Evolutionary conservation across 2,113 vertebrate genomes (phyloP), one percentile per base, ranked within the genome.

Genomic region (Pseudois nayaur): DNA sequence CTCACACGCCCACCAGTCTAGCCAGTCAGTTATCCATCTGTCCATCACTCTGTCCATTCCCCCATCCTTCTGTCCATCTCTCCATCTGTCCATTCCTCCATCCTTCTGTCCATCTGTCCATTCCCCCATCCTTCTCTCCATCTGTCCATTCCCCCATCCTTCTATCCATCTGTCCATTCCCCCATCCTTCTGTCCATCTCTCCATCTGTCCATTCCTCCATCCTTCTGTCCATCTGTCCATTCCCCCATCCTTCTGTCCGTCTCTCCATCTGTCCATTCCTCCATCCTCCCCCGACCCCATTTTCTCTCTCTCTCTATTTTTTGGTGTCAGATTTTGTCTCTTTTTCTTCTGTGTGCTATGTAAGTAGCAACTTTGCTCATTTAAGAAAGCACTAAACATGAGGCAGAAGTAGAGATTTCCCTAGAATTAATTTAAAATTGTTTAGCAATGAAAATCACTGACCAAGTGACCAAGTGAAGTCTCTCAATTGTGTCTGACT

Each of bases 211-310:
- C 43, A 6, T 43, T 43, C 6, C 43, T 1, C 43, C 43, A 43
- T 43, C 43, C 43, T 43, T 43, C 43, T 43, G 43, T 43, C 43
- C 43, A 43, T 43, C 43, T 6, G 6, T 43, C 43, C 43, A 43
- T 43, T 43, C 43, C 43, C 43, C 43, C 43, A 5, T 43, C 40
- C 40, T 43, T 43, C 40, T 43, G 40, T 43, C 40, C 3, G 12
- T 31, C 25, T 31, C 8, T 33, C 74, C 45, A 19, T 40, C 17
- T 40, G 17, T 33, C 54, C 8, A 8, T 62, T 6, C 6, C 17
- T 55, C 52, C 31, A 29, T 33, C 15, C 12, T 33, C 8, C n/a
- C 13, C 19, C 0, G 0, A 83, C 52, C 21, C 31, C 2, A 1
- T 3, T 74, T 7, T n/a, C 11, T 92, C 25, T n/a, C 11, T 91